Evolutionary conservation across 2,888 invertebrate species (phyloP).

Genomic region (Ashinkailepas kermadecensis): DNA sequence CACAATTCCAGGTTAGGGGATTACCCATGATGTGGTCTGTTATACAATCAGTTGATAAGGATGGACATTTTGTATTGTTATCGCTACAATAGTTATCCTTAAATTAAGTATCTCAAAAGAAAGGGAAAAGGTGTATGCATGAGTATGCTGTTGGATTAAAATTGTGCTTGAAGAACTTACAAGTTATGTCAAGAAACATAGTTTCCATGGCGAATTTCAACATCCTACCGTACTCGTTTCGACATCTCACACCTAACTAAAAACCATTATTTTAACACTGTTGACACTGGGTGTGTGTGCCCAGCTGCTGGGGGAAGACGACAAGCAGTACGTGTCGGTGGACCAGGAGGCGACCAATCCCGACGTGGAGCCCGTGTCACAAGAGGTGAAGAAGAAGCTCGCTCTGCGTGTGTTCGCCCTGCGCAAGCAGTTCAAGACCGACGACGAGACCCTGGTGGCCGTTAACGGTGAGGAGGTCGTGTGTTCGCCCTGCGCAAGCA

Average conservation of each 20-base stretch:
- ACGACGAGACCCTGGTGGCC: conserved; percentile 57
- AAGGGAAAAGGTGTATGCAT: no score
- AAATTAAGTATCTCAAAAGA: no score
- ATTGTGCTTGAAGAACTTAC: no score
- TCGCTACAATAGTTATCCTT: no score
- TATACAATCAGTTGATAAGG: no score
- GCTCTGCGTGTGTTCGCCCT: conserved; percentile 60
- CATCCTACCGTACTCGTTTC: neutral
- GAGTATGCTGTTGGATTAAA: no score
- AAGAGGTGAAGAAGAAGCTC: conserved; percentile 48
- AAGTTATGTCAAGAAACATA: no score
- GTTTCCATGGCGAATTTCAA: neutral
- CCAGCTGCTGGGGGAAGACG: neutral
- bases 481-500: neutral
- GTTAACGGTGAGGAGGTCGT: conserved; percentile 50
- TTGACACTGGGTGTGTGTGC: neutral
- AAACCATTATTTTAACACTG: neutral
- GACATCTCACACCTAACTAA: neutral
- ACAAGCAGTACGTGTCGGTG: neutral
- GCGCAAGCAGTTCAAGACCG: conserved; percentile 62
- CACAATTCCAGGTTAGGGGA: no score
- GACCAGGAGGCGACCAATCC: conserved; percentile 38
- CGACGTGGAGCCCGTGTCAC: conserved; percentile 67
- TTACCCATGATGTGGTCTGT: no score
- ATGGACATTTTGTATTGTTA: no score